A percentile compares a stretch with the other conserved stretches of the same genome.
These are phyloP conservation scores for Epinotia bilunana DNA, from an alignment of 2,888 invertebrate genomes.

Conservation along the genomic window DNA sequence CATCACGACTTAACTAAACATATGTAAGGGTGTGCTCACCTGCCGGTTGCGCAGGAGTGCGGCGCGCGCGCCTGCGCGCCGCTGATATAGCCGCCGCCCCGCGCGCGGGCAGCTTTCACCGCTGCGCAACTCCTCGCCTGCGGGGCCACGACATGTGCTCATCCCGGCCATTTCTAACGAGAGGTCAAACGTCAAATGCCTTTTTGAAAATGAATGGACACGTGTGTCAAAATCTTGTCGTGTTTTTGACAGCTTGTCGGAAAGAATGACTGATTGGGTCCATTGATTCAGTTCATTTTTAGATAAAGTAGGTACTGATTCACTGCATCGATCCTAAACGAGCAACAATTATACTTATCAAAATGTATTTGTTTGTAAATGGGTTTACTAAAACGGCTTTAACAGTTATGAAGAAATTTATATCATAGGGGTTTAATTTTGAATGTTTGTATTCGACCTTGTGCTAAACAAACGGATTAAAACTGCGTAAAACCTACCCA, in stretches of 20 bases:
- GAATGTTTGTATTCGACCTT: no score
- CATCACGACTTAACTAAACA: neutral
- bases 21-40: constrained; percentile 61
- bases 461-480: no score
- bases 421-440: no score
- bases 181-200: constrained; percentile 42
- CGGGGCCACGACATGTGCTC: constrained; percentile 59
- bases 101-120: constrained; percentile 67
- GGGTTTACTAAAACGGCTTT: no score
- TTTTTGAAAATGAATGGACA: constrained; percentile 18
- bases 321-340: no score
- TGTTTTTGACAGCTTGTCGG: neutral
- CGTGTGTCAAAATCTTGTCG: neutral
- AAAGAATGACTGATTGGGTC: neutral
- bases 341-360: no score
- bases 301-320: neutral
- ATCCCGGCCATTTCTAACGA: constrained; percentile 49
- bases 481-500: no score
- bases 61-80: constrained; percentile 69
- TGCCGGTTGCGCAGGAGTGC: constrained; percentile 70
- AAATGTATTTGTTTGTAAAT: no score
- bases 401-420: no score
- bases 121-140: constrained; percentile 69
- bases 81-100: constrained; percentile 69
- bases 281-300: neutral